Conservation (phyloP, 2,888 invertebrate species). For the Euclidia mi region DNA sequence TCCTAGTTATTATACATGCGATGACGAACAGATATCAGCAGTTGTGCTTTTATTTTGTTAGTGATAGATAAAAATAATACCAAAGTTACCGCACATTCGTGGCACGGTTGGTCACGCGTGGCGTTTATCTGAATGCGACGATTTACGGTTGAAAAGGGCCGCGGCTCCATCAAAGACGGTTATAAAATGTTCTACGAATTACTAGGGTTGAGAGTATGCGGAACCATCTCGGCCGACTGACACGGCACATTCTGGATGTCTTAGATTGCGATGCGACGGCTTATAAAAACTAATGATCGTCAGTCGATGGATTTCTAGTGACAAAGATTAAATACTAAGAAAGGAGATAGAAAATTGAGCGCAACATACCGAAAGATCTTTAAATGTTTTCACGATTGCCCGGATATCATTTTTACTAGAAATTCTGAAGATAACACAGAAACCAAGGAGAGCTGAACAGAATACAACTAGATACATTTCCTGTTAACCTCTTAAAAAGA, state of each 20-base stretch:
- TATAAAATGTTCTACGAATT: conserved; percentile 71
- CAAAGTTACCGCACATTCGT: conserved; percentile 30
- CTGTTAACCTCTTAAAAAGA: conserved; percentile 1
- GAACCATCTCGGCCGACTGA: conserved; percentile 81
- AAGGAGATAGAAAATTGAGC: conserved; percentile 31
- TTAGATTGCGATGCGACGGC: conserved; percentile 47
- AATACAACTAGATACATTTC: too few relatives aligned
- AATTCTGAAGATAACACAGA: too few relatives aligned
- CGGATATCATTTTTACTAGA: background rate
- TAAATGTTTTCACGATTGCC: background rate
- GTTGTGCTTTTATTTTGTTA: conserved; percentile 33
- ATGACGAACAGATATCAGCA: conserved; percentile 30
- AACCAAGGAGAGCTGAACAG: too few relatives aligned
- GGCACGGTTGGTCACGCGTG: conserved; percentile 19
- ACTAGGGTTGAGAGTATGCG: conserved; percentile 76
- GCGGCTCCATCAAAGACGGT: conserved; percentile 50
- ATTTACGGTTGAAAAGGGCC: conserved; percentile 48
- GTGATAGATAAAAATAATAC: conserved; percentile 39
- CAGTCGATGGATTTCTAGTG: conserved; percentile 36
- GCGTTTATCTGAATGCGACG: conserved; percentile 43
- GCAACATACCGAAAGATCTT: conserved; percentile 3
- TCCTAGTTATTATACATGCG: conserved; percentile 38
- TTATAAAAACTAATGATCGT: conserved; percentile 51
- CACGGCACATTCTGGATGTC: conserved; percentile 64
- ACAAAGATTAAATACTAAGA: conserved; percentile 37